Evolutionary conservation across 2,113 vertebrate genomes (phyloP).

Genomic region (Forbesichthys papilliferus): DNA sequence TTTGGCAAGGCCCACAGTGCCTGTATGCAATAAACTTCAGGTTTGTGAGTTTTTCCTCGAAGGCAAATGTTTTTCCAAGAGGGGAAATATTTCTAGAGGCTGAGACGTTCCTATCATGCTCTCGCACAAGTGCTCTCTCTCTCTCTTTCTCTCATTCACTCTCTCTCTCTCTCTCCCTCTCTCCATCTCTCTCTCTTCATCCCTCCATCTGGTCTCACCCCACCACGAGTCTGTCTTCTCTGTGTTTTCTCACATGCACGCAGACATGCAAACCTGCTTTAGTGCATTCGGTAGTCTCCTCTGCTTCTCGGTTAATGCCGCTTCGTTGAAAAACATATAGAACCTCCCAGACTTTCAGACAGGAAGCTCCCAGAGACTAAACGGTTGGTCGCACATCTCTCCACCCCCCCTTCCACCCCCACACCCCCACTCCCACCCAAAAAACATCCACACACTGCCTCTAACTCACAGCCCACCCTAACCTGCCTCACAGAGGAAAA

Average conservation of each 20-base stretch:
- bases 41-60: constrained; percentile 58
- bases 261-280: constrained; percentile 7
- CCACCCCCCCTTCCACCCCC: constrained; percentile 72
- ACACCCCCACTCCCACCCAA: not conserved
- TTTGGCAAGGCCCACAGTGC: constrained; percentile 28
- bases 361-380: constrained; percentile 75
- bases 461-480: not conserved
- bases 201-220: constrained; percentile 2
- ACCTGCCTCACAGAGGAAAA: not conserved
- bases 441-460: not conserved
- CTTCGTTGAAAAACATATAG: constrained; percentile 80
- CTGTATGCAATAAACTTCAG: constrained; percentile 43
- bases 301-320: constrained; percentile 78
- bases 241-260: constrained; percentile 5
- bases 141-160: not conserved
- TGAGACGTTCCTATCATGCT: constrained; percentile 27
- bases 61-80: constrained; percentile 60
- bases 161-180: constrained; percentile 6
- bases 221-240: constrained; percentile 9
- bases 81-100: constrained; percentile 51
- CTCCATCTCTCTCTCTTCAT: constrained; percentile 2
- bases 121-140: constrained; percentile 2
- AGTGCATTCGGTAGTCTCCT: constrained; percentile 62
- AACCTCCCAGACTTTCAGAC: constrained; percentile 57
- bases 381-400: constrained; percentile 68